phyloP scores from a whole-genome alignment of 2,888 invertebrate genomes.

The Caenorhabditis imperialis region DNA sequence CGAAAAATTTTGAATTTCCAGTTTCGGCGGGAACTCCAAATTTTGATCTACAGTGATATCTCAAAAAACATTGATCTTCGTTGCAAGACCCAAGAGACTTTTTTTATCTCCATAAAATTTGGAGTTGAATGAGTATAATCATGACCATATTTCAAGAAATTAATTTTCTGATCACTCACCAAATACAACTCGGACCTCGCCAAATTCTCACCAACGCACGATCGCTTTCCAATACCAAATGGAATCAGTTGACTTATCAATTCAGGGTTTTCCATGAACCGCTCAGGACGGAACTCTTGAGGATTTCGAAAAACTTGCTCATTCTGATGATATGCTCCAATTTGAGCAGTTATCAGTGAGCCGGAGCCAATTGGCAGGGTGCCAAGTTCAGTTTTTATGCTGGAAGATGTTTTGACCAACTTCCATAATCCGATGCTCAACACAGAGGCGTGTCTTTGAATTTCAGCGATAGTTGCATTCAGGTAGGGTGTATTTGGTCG shows the following conservation, averaged over 20 bases:
- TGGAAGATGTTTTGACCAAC: background rate
- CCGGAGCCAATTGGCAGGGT: slow-evolving; percentile 44
- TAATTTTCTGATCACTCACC: too few species aligned
- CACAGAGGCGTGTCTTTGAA: slow-evolving; percentile 54
- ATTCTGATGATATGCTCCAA: slow-evolving; percentile 50
- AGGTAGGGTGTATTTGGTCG: slow-evolving; percentile 21
- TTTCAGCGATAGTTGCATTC: slow-evolving; percentile 45
- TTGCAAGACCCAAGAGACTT: too few species aligned
- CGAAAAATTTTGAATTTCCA: too few species aligned
- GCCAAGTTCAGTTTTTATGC: slow-evolving; percentile 45
- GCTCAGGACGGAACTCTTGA: slow-evolving; percentile 47
- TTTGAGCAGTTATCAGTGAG: slow-evolving; percentile 44
- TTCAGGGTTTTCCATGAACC: slow-evolving; percentile 44
- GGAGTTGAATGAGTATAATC: too few species aligned
- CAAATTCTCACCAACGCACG: slow-evolving; percentile 61
- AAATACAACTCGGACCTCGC: slow-evolving; percentile 63
- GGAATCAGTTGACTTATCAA: slow-evolving; percentile 54
- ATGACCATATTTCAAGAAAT: too few species aligned
- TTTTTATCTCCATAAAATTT: too few species aligned
- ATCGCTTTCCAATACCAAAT: slow-evolving; percentile 62
- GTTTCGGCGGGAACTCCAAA: too few species aligned
- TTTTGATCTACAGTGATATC: too few species aligned
- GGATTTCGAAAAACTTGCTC: slow-evolving; percentile 44
- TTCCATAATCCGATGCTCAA: slow-evolving; percentile 41
- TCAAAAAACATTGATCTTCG: too few species aligned